Evolutionary conservation across 2,797 vertebrate genomes (phyloP).

Genomic region (Darevskia mixta): DNA sequence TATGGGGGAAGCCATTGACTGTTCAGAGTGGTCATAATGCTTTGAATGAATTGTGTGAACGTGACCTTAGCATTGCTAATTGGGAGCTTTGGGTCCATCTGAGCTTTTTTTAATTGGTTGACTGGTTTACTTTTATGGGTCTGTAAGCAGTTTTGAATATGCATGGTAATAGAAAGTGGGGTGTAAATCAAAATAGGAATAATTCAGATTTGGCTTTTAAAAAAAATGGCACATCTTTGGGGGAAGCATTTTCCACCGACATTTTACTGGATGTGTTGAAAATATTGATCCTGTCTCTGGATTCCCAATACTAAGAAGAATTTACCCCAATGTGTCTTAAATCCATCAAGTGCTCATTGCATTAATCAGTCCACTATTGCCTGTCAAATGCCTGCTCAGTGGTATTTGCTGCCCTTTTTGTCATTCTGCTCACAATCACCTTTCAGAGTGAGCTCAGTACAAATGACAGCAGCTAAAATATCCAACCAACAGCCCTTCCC

Average conservation of each 20-base stretch:
- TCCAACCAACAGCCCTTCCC: background rate
- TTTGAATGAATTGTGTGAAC: too few species aligned
- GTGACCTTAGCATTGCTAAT: background rate
- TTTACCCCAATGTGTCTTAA: conserved; percentile 37
- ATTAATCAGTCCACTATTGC: conserved; percentile 42
- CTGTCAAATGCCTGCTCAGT: background rate
- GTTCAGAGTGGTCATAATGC: too few species aligned
- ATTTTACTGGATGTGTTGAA: conserved; percentile 30
- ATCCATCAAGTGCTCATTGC: conserved; percentile 38
- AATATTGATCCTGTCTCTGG: conserved; percentile 52
- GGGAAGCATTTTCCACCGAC: conserved; percentile 24
- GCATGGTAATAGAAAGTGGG: background rate
- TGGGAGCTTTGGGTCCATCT: too few species aligned
- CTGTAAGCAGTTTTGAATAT: background rate
- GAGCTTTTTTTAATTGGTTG: background rate
- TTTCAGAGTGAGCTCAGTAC: conserved; percentile 10
- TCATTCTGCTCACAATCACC: conserved; percentile 11
- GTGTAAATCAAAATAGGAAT: too few species aligned
- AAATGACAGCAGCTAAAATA: background rate
- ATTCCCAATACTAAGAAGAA: conserved; percentile 60
- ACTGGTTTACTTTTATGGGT: background rate
- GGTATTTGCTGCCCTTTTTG: conserved; percentile 5
- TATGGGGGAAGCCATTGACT: too few species aligned
- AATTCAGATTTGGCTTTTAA: background rate
- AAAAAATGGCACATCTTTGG: background rate